Percentiles rank a stretch among this genome's conserved stretches.
These are phyloP conservation scores for Heliconius congener DNA, from an alignment of 1,140 invertebrate species.

Conservation along the genomic window DNA sequence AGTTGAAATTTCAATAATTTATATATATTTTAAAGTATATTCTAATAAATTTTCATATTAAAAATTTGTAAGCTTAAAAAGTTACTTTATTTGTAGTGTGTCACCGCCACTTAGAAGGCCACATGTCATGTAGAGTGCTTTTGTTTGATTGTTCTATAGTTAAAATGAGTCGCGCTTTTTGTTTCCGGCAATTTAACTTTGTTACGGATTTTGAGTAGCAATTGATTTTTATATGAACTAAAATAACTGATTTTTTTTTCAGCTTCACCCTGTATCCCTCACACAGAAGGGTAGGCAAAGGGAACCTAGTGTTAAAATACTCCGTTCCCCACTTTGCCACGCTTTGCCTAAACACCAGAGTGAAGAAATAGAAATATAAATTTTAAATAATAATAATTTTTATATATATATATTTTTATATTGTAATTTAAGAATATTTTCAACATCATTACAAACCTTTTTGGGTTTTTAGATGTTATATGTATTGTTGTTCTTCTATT, in stretches of 20 bases:
- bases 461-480: no score
- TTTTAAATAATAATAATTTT: no score
- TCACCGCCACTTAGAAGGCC: conserved; percentile 78
- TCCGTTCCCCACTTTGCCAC: no score
- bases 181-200: conserved; percentile 41
- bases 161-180: conserved; percentile 48
- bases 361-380: no score
- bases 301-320: no score
- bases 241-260: neutral
- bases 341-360: no score
- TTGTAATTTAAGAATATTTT: no score
- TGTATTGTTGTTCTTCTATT: no score
- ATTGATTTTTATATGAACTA: neutral
- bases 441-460: no score
- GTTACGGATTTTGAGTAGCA: conserved; percentile 2
- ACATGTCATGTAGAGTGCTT: conserved; percentile 77
- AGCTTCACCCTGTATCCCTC: no score
- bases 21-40: conserved; percentile 41
- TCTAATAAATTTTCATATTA: neutral
- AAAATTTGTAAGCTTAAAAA: conserved; percentile 53
- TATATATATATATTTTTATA: no score
- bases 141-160: conserved; percentile 64
- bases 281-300: no score
- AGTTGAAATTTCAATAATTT: conserved; percentile 25
- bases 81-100: conserved; percentile 79